A percentile compares a stretch with the other conserved stretches of the same genome.
These are phyloP conservation scores for Prosopocoilus inquinatus DNA, from an alignment of 2,888 invertebrate species.

Conservation along the genomic window DNA sequence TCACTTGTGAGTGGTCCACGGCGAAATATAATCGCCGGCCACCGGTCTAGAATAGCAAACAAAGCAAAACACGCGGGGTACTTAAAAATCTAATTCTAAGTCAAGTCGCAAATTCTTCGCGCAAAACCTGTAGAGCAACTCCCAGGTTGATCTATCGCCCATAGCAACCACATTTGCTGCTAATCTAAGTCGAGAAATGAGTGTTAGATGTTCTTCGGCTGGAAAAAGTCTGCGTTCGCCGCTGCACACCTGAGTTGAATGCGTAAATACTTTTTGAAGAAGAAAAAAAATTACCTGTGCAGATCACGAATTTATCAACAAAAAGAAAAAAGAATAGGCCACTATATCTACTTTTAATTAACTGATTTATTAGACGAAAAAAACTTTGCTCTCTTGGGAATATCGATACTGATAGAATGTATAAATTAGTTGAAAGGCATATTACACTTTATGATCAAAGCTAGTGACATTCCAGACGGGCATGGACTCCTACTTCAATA, in stretches of 20 bases:
- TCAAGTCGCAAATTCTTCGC: constrained; percentile 29
- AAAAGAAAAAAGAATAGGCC: no score
- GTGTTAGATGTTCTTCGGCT: constrained; percentile 13
- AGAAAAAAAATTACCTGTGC: no score
- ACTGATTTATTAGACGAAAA: no score
- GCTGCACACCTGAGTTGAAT: background rate
- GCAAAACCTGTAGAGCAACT: constrained; percentile 31
- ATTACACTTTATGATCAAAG: no score
- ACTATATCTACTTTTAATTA: no score
- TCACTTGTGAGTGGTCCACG: background rate
- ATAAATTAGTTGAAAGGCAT: no score
- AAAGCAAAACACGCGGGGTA: constrained; percentile 17
- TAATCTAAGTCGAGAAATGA: constrained; percentile 15
- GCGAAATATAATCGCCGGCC: background rate
- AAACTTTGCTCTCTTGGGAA: no score
- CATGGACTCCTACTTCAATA: no score
- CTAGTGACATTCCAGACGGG: no score
- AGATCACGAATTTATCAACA: no score
- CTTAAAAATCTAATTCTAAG: constrained; percentile 29
- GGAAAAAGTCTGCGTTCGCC: constrained; percentile 4
- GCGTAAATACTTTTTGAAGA: background rate
- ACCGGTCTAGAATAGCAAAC: constrained; percentile 2
- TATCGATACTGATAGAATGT: no score
- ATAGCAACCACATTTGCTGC: constrained; percentile 22
- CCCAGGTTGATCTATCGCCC: constrained; percentile 24